Conservation (phyloP, 64 coral and sea anemone species). For the Montipora cactus region DNA sequence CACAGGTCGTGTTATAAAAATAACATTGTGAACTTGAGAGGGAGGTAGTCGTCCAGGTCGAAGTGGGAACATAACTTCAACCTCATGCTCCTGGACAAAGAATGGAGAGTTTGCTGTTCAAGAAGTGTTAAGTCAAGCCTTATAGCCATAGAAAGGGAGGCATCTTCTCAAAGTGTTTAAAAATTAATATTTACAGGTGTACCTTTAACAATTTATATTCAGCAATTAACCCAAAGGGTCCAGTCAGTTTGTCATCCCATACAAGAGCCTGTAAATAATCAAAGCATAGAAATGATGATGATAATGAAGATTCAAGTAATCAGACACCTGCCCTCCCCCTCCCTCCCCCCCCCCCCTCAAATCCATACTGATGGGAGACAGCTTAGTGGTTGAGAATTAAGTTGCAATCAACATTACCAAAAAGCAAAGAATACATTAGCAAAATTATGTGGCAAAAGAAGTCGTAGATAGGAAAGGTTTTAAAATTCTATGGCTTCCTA, state of each 20-base stretch:
- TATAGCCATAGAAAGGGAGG: background rate
- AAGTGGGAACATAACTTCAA: constrained; percentile 95
- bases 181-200: background rate
- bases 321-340: background rate
- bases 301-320: background rate
- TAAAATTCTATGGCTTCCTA: too few relatives aligned
- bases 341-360: too few relatives aligned
- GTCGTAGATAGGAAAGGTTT: too few relatives aligned
- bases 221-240: constrained; percentile 95
- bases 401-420: too few relatives aligned
- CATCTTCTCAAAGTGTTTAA: background rate
- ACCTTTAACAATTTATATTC: constrained; percentile 93
- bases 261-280: constrained; percentile 82
- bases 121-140: background rate
- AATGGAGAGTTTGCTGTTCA: background rate
- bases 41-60: constrained; percentile 76
- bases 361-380: too few relatives aligned
- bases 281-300: background rate
- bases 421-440: too few relatives aligned
- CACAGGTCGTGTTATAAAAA: constrained; percentile 95
- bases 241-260: constrained; percentile 96
- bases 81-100: constrained; percentile 92
- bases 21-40: constrained; percentile 86
- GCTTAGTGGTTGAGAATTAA: too few relatives aligned
- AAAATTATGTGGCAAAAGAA: too few relatives aligned